These are phyloP conservation scores for Apis laboriosa DNA, from an alignment of 1,140 invertebrate species.

Conservation along the genomic window DNA sequence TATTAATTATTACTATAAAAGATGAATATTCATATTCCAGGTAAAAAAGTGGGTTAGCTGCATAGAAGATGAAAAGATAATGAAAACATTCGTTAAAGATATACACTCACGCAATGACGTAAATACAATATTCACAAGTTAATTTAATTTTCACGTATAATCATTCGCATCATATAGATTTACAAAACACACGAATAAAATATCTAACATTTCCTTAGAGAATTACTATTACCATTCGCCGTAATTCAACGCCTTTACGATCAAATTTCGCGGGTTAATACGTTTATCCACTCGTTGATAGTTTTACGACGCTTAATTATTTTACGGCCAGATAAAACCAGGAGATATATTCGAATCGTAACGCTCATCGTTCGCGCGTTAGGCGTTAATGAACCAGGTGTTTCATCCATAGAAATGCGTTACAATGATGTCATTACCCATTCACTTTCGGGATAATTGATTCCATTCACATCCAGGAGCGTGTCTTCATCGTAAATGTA, in stretches of 20 bases:
- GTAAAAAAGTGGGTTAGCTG: not conserved
- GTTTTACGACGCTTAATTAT: conserved; percentile 11
- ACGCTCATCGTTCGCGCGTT: conserved; percentile 10
- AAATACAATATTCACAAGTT: too few relatives aligned
- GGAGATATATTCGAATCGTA: conserved; percentile 8
- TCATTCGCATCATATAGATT: not conserved
- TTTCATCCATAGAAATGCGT: conserved; percentile 27
- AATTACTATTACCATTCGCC: not conserved
- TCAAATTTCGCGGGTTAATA: not conserved
- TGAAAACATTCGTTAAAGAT: too few relatives aligned
- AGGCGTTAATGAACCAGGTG: conserved; percentile 40
- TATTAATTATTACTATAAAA: not conserved
- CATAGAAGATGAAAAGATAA: not conserved
- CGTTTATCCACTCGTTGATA: not conserved
- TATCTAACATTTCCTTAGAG: not conserved
- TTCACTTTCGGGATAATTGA: conserved; percentile 46
- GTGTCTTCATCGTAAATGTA: not conserved
- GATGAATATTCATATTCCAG: too few relatives aligned
- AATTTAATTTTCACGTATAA: too few relatives aligned
- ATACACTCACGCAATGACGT: not conserved
- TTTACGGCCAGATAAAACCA: conserved; percentile 27
- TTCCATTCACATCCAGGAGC: conserved; percentile 22
- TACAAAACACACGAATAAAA: not conserved
- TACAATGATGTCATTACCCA: conserved; percentile 44
- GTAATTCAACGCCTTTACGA: conserved; percentile 9